Base-by-base conservation (phyloP, 2,797 vertebrate genomes). In the Channa striata region DNA sequence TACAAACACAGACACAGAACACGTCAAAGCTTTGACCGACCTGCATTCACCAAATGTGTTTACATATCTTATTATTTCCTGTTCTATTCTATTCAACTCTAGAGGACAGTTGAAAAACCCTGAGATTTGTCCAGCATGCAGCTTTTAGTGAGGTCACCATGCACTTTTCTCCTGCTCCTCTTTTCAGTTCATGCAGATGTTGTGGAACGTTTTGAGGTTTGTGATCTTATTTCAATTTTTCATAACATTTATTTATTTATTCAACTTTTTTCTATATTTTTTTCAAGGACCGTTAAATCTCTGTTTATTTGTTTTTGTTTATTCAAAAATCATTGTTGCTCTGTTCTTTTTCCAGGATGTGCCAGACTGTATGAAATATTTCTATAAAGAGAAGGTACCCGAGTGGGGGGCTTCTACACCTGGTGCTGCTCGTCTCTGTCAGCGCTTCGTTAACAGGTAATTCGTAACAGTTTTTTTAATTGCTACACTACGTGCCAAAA, bases 371-470 rank as follows among this genome's bases (percentile, higher is more conserved):
- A 8, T 90, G 65, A 81, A 72, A 21, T 93, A 85, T 74, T 94
- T 94, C 84, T 93, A 94, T 57, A 78, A 81, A 36, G 84, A 65
- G 11, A 92, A 87, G 54, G 90, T 93, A 19, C 94, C 93, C 2
- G 47, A 78, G 12, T 90, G 74, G 86, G 93, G 92, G 3, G 50
- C 77, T 0, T 57, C 83, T 6, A 87, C 74, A 6, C 49, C 83
- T 0, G 77, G 59, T 17, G 68, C 59, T 6, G 90, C 67, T 5
- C 81, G 11, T 34, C 80, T 94, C 40, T 94, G 93, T 83, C 93
- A 94, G 25, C 87, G 89, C 19, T 94, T 92, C 13, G 57, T n/a
- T 67, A 94, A 94, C 85, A 87, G 73, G 78, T 93, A 68, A 40
- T 8, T 30, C 1, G n/a, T 59, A 59, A 53, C 36, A 37, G 8